Evolutionary conservation across 2,797 vertebrate genomes (phyloP).

Genomic region (Channa striata): DNA sequence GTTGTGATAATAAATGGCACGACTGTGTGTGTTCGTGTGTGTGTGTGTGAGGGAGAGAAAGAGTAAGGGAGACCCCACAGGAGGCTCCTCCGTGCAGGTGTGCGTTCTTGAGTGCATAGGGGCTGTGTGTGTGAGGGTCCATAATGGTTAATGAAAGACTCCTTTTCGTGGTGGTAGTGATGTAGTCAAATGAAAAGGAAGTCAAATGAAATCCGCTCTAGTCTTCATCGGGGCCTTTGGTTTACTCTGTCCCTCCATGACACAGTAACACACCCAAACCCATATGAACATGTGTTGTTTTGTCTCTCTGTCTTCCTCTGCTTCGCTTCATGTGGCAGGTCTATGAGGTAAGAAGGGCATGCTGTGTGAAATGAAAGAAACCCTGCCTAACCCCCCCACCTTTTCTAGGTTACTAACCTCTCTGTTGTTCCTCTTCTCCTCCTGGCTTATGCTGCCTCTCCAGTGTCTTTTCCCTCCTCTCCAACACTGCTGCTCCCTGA

Average conservation of each 20-base stretch:
- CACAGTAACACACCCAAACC: constrained; percentile 52
- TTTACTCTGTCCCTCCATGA: constrained; percentile 41
- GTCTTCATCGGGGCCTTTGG: constrained; percentile 14
- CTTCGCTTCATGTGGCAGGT: constrained; percentile 94
- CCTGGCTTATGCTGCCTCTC: constrained; percentile 30
- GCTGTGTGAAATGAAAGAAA: constrained; percentile 61
- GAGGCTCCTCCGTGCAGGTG: constrained; percentile 53
- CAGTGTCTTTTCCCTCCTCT: constrained; percentile 37
- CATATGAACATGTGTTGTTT: constrained; percentile 80
- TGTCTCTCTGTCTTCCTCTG: constrained; percentile 82
- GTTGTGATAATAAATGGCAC: constrained; percentile 50
- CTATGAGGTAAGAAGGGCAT: constrained; percentile 95
- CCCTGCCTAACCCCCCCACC: constrained; percentile 66
- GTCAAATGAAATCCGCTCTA: constrained; percentile 4
- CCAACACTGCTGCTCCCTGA: constrained; percentile 29
- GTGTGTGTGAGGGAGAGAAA: constrained; percentile 20
- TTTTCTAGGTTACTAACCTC: constrained; percentile 86
- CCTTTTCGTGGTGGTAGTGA: constrained; percentile 37
- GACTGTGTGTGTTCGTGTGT: constrained; percentile 7
- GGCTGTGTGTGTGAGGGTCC: constrained; percentile 38
- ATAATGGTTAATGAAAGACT: constrained; percentile 44
- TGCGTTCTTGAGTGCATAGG: constrained; percentile 45
- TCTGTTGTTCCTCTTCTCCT: constrained; percentile 47
- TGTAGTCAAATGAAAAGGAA: constrained; percentile 40
- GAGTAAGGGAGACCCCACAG: constrained; percentile 41